Percentiles rank a stretch among this genome's conserved stretches.
phyloP scores from a whole-genome alignment of 2,113 vertebrate species.

The Nibea albiflora region DNA sequence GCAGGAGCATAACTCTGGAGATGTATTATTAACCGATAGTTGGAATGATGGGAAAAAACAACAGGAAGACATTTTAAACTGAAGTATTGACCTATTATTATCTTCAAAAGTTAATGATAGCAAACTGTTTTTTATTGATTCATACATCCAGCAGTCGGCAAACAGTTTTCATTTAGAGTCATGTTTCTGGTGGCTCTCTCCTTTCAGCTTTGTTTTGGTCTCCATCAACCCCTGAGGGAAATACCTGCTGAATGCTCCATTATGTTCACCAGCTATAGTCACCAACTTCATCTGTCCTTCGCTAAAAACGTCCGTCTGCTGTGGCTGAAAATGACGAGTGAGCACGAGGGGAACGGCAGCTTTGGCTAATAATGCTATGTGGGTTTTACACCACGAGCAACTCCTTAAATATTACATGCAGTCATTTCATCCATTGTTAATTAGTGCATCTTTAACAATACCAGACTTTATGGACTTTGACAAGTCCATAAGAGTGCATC shows the following conservation, averaged over 20 bases:
- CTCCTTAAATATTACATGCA: too few species aligned
- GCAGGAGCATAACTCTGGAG: slow-evolving; percentile 51
- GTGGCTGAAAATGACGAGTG: neutral
- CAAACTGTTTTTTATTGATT: neutral
- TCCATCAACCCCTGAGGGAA: neutral
- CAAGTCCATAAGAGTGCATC: neutral
- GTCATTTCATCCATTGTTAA: neutral
- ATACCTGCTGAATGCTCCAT: neutral
- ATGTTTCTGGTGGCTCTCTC: neutral
- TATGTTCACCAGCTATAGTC: neutral
- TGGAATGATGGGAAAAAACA: slow-evolving; percentile 18
- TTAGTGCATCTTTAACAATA: neutral
- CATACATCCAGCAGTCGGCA: neutral
- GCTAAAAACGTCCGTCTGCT: neutral
- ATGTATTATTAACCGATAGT: slow-evolving; percentile 60
- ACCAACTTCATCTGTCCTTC: neutral
- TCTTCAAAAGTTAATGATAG: neutral
- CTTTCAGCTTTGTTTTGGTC: neutral
- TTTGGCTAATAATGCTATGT: too few species aligned
- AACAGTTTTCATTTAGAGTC: neutral
- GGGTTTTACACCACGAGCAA: too few species aligned
- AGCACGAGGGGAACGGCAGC: too few species aligned
- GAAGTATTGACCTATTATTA: neutral
- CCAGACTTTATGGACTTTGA: neutral
- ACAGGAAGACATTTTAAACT: too few species aligned